A percentile compares a stretch with the other conserved stretches of the same genome.
Evolutionary conservation across 2,113 vertebrate species (phyloP).

Genomic region (human): DNA sequence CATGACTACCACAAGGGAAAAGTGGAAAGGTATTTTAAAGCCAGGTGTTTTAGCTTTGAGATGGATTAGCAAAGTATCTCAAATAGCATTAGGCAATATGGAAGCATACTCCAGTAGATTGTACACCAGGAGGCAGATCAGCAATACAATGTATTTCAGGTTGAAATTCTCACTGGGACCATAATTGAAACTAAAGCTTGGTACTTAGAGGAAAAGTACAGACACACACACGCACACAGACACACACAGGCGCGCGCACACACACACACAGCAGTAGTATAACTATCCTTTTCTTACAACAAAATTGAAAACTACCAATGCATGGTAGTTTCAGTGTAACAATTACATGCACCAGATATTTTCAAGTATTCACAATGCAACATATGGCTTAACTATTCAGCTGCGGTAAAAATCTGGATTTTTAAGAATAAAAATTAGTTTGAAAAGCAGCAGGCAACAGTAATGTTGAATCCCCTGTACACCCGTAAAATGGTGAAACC

Average conservation of each 20-base stretch:
- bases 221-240: not conserved
- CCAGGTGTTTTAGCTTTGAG: not conserved
- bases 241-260: too few relatives aligned
- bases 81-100: not conserved
- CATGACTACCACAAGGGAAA: not conserved
- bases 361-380: conserved; percentile 65
- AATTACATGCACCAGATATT: conserved; percentile 58
- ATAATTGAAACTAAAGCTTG: not conserved
- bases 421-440: conserved; percentile 77
- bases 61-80: conserved; percentile 13
- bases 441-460: conserved; percentile 73
- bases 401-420: conserved; percentile 67
- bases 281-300: conserved; percentile 2
- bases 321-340: conserved; percentile 48
- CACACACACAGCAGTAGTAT: not conserved
- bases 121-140: not conserved
- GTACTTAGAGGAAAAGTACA: not conserved
- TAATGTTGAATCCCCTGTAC: conserved; percentile 65
- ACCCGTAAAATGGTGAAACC: conserved; percentile 69
- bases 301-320: conserved; percentile 61
- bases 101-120: not conserved
- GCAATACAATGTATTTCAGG: not conserved
- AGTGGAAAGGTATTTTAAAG: not conserved
- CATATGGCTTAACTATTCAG: conserved; percentile 71
- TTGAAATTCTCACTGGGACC: not conserved